Conservation (phyloP, 2,113 vertebrate genomes). For the Tinamus guttatus region DNA sequence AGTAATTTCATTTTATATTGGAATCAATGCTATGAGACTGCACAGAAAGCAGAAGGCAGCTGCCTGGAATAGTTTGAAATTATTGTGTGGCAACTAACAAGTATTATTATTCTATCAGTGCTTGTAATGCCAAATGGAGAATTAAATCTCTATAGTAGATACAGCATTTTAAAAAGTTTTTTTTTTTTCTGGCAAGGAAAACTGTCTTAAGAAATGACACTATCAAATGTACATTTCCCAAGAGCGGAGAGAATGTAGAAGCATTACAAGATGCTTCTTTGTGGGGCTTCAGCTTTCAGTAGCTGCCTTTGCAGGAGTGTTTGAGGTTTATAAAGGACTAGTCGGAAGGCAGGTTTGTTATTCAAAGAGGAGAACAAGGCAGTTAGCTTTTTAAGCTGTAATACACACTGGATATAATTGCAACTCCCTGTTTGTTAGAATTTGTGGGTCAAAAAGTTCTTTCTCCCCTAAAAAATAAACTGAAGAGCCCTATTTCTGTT, state of each 20-base stretch:
- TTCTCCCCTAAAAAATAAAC: neutral
- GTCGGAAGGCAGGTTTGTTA: neutral
- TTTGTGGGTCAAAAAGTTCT: neutral
- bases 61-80: slow-evolving; percentile 56
- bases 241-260: neutral
- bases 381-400: neutral
- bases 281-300: neutral
- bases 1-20: slow-evolving; percentile 33
- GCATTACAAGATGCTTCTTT: neutral
- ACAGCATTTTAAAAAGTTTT: neutral
- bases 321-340: neutral
- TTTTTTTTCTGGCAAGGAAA: neutral
- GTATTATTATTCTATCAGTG: slow-evolving; percentile 53
- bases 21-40: slow-evolving; percentile 22
- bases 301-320: neutral
- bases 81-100: slow-evolving; percentile 31
- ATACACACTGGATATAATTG: neutral
- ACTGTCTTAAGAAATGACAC: neutral
- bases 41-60: slow-evolving; percentile 51
- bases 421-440: neutral
- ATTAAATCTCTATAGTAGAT: slow-evolving; percentile 36
- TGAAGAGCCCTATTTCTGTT: neutral
- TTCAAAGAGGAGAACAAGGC: neutral
- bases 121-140: slow-evolving; percentile 49
- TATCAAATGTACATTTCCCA: neutral